Conservation (phyloP, 2,888 invertebrate genomes). For the Electrophaes corylata region DNA sequence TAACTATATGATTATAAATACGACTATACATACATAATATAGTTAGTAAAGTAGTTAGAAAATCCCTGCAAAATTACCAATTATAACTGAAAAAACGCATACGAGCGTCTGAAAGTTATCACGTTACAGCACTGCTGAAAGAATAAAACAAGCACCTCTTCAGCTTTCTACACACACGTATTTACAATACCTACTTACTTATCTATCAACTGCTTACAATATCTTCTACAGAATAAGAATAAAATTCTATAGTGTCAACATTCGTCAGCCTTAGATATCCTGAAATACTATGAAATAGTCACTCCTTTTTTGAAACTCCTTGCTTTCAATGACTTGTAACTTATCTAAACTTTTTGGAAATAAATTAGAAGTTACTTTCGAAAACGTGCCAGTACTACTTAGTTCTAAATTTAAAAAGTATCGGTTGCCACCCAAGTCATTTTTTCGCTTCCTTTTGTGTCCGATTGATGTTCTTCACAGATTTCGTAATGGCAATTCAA, state of each 20-base stretch:
- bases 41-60: slow-evolving; percentile 10
- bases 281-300: background rate
- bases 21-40: background rate
- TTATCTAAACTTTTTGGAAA: no score
- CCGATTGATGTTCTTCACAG: no score
- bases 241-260: background rate
- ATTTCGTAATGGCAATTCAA: no score
- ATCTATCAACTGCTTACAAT: background rate
- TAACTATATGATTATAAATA: background rate
- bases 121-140: slow-evolving; percentile 3
- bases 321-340: no score
- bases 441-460: no score
- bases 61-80: slow-evolving; percentile 16
- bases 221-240: background rate
- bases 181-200: background rate
- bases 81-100: slow-evolving; percentile 17
- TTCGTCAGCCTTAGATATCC: background rate
- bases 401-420: no score
- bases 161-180: background rate
- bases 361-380: no score
- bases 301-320: background rate
- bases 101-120: slow-evolving; percentile 15
- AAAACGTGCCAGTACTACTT: no score
- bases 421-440: no score
- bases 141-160: background rate